Base-by-base conservation (phyloP, 2,797 vertebrate genomes). In the Taeniopygia guttata region DNA sequence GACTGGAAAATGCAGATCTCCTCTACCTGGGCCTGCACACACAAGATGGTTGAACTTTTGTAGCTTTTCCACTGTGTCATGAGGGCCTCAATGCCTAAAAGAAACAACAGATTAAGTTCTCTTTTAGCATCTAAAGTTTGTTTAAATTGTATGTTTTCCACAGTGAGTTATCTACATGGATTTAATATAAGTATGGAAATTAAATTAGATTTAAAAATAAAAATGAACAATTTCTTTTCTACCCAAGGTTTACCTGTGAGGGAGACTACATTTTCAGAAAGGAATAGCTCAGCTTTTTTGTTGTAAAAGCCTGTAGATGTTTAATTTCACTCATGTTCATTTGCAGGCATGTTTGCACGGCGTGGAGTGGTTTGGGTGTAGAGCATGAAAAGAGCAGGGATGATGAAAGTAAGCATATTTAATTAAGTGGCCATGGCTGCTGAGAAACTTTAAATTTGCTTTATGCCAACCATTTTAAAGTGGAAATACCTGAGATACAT, bases 151-250 rank as follows among this genome's bases (percentile, higher is more conserved):
- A 1, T 60, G 10, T 34, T 79, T 82, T 80, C 36, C n/a, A 23
- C 26, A 45, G 9, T 9, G 11, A 63, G 21, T 36, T 52, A 23
- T 30, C 22, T 12, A 22, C 3, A 2, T 20, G 32, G 19, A 42
- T 60, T 45, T 55, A 76, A 59, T 1, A 0, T 6, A 15, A 14
- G 34, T 32, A 58, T 13, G 23, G 43, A 77, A 86, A 89, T 48
- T 6, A 70, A 48, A 83, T 59, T 13, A 59, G 29, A 63, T 55
- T 26, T 1, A 6, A 51, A 51, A 64, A 42, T 46, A 3, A 20
- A 72, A 59, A 5, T 0, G 2, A 59, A 7, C 20, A 2, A 3
- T 16, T 29, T 15, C 1, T 87, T 49, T 75, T n/a, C 34, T 45
- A 10, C 32, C 5, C 18, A 32, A 54, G 30, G 43, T 27, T 18